Evolutionary conservation across 2,888 invertebrate genomes (phyloP).

Genomic region (Lasioglossum villosulum): DNA sequence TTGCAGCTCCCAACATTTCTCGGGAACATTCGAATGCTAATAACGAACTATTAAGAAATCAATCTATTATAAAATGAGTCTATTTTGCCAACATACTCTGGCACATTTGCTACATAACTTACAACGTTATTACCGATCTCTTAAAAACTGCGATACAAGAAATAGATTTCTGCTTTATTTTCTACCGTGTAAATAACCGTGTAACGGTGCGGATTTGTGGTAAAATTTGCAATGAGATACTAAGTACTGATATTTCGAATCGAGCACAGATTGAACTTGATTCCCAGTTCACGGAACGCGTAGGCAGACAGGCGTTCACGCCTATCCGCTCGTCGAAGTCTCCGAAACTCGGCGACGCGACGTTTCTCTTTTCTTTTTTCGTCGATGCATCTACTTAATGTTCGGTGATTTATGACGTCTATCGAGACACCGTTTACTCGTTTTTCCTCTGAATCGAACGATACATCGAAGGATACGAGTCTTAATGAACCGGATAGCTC

Average conservation of each 20-base stretch:
- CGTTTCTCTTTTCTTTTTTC: background rate
- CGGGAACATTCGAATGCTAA: background rate
- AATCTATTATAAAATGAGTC: background rate
- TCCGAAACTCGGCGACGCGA: background rate
- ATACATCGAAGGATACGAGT: background rate
- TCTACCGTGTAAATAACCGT: background rate
- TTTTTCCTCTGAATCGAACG: background rate
- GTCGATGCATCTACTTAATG: background rate
- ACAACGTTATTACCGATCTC: background rate
- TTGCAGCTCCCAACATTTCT: background rate
- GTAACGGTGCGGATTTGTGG: background rate
- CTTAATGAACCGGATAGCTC: conserved; percentile 35
- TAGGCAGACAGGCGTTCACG: background rate
- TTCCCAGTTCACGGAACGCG: conserved; percentile 1
- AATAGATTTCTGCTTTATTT: background rate
- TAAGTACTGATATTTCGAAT: background rate
- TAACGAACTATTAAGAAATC: background rate
- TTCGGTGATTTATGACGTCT: conserved; percentile 39
- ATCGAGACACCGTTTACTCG: background rate
- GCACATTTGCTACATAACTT: background rate
- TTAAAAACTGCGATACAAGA: background rate
- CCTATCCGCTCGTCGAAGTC: conserved; percentile 34
- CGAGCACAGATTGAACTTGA: conserved; percentile 1
- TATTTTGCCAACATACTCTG: background rate
- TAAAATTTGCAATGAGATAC: background rate